Percentiles rank a stretch among this genome's conserved stretches.
Evolutionary conservation across 2,888 invertebrate genomes (phyloP).

Genomic region (Nemoura dubitans): DNA sequence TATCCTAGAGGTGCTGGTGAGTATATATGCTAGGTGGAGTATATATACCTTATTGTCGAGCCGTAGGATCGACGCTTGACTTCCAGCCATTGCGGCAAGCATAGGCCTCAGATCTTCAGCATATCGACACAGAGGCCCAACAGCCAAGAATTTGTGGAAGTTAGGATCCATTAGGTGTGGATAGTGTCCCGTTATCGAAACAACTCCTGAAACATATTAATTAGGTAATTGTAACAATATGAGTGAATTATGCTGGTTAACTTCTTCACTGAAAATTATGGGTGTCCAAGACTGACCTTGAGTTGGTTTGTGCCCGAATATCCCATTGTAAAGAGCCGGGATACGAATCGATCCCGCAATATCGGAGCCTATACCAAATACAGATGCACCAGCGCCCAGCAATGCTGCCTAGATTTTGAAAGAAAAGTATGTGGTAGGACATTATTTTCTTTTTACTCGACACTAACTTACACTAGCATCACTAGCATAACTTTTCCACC

Average conservation of each 20-base stretch:
- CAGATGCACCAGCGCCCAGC: constrained; percentile 76
- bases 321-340: constrained; percentile 85
- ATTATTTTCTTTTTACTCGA: too few relatives aligned
- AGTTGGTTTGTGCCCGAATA: constrained; percentile 89
- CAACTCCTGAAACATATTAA: constrained; percentile 61
- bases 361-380: constrained; percentile 85
- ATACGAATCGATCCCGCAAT: constrained; percentile 88
- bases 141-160: constrained; percentile 64
- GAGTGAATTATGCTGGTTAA: too few relatives aligned
- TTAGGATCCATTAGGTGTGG: constrained; percentile 64
- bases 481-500: too few relatives aligned
- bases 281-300: constrained; percentile 63
- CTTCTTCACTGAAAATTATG: too few relatives aligned
- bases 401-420: constrained; percentile 73
- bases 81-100: constrained; percentile 73
- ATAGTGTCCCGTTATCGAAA: constrained; percentile 69
- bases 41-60: constrained; percentile 66
- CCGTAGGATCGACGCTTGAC: constrained; percentile 59
- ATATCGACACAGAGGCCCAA: constrained; percentile 87
- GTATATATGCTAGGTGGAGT: too few relatives aligned
- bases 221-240: background rate
- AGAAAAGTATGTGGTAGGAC: too few relatives aligned
- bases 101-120: constrained; percentile 83
- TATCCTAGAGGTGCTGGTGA: too few relatives aligned
- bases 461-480: too few relatives aligned